A percentile compares a stretch with the other conserved stretches of the same genome.
phyloP scores from a whole-genome alignment of 2,797 vertebrate species.

The Eulemur rubriventer region DNA sequence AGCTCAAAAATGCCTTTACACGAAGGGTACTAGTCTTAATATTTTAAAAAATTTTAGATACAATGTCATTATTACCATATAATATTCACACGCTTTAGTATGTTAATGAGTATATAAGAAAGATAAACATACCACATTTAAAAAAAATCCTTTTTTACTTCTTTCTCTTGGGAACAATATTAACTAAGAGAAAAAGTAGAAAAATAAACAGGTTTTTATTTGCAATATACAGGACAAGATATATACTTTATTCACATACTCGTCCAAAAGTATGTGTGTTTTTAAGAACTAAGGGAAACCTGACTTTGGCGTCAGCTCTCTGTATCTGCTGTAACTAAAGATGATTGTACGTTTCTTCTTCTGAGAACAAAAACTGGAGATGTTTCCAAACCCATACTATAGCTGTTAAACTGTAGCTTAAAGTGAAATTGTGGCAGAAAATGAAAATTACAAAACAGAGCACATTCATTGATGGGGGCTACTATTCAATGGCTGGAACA shows the following conservation, averaged over 20 bases:
- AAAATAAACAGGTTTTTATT: not conserved
- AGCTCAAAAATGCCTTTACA: slow-evolving; percentile 41
- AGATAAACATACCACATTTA: not conserved
- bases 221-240: not conserved
- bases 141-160: not conserved
- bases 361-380: not conserved
- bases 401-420: not conserved
- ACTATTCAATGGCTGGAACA: not conserved
- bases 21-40: not conserved
- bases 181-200: not conserved
- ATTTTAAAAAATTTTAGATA: slow-evolving; percentile 49
- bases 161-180: not conserved
- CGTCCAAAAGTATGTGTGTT: not conserved
- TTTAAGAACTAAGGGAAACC: not conserved
- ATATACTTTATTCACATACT: not conserved
- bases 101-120: not conserved
- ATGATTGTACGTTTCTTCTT: not conserved
- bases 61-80: slow-evolving; percentile 17
- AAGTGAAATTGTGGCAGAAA: not conserved
- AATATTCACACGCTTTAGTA: slow-evolving; percentile 16
- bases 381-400: not conserved
- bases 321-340: not conserved
- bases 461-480: not conserved
- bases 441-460: not conserved
- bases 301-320: not conserved